Conservation (phyloP, 2,888 invertebrate species). For the Drosophila buzzatii region DNA sequence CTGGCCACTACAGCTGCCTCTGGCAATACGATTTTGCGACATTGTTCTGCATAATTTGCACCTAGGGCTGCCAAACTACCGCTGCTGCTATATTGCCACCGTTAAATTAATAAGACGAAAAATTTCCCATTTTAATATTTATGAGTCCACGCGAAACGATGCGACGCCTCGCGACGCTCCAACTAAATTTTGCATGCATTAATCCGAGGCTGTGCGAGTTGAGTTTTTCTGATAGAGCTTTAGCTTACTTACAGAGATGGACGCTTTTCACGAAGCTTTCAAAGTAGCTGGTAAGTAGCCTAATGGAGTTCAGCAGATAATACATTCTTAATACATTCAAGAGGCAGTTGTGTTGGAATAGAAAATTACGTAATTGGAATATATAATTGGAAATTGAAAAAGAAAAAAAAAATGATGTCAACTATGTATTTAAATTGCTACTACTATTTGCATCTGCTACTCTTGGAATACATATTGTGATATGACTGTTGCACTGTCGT, state of each 20-base stretch:
- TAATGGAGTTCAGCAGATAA: not conserved
- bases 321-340: too few relatives aligned
- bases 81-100: constrained; percentile 64
- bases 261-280: not conserved
- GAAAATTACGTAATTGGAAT: not conserved
- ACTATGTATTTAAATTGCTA: not conserved
- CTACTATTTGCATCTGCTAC: too few relatives aligned
- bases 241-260: not conserved
- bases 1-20: constrained; percentile 49
- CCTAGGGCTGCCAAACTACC: constrained; percentile 71
- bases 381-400: not conserved
- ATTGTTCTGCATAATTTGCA: constrained; percentile 69
- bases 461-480: too few relatives aligned
- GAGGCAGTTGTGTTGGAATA: not conserved
- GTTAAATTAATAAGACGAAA: constrained; percentile 82
- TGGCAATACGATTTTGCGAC: constrained; percentile 62
- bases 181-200: constrained; percentile 36
- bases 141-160: constrained; percentile 64
- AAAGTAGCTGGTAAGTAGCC: too few relatives aligned
- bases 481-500: too few relatives aligned
- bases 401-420: not conserved
- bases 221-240: constrained; percentile 29
- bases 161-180: constrained; percentile 24
- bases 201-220: constrained; percentile 14
- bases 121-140: constrained; percentile 82